Conservation (phyloP, 2,797 vertebrate species). For the Smutsia gigantea region DNA sequence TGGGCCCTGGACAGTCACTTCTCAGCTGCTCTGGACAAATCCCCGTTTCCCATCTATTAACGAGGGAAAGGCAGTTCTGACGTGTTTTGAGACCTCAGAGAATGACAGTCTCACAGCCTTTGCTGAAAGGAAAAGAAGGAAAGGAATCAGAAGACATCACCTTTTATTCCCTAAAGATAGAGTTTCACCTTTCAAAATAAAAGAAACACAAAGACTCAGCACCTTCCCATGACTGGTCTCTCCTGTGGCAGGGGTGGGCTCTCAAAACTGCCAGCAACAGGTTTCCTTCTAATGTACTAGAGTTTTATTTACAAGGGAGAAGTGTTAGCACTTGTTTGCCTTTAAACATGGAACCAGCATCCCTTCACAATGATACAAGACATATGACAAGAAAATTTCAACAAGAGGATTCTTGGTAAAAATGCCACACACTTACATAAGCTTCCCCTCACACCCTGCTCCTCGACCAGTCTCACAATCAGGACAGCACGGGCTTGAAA, state of each 20-base stretch:
- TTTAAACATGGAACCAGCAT: not conserved
- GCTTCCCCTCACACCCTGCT: not conserved
- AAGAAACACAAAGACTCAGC: not conserved
- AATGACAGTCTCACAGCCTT: not conserved
- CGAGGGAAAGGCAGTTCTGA: not conserved
- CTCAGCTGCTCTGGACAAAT: constrained; percentile 25
- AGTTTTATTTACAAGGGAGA: not conserved
- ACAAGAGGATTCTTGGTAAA: not conserved
- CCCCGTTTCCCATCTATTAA: not conserved
- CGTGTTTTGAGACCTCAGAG: not conserved
- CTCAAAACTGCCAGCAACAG: not conserved
- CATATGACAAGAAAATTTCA: not conserved
- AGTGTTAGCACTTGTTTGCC: not conserved
- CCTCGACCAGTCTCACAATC: not conserved
- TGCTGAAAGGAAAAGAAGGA: not conserved
- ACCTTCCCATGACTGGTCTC: not conserved
- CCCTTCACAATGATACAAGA: not conserved
- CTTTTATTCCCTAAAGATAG: not conserved
- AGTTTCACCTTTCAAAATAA: constrained; percentile 17
- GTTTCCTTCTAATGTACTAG: not conserved
- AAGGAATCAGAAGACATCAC: not conserved
- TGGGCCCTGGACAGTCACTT: not conserved
- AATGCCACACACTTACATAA: not conserved
- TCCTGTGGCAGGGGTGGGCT: not conserved
- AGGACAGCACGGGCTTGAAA: not conserved